These are phyloP conservation scores for Seladonia tumulorum DNA, from an alignment of 2,888 invertebrate genomes.

Conservation along the genomic window DNA sequence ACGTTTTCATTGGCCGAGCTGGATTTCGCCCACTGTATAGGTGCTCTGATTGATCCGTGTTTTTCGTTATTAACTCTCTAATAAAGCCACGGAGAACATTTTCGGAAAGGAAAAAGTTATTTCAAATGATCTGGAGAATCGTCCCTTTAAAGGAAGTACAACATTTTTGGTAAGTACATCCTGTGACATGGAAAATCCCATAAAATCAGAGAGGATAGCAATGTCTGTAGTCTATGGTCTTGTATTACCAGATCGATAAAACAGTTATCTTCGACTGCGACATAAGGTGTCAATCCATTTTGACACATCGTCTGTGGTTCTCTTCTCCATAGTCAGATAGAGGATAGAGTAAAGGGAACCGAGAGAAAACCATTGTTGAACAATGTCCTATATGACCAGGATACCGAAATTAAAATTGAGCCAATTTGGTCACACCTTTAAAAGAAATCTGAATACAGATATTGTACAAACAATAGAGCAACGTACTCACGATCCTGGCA, in stretches of 20 bases:
- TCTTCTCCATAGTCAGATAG: not conserved
- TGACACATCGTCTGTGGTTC: not conserved
- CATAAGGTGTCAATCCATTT: not conserved
- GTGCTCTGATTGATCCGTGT: no score
- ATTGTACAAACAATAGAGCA: conserved; percentile 11
- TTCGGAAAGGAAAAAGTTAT: no score
- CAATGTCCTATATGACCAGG: conserved; percentile 2
- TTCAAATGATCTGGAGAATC: no score
- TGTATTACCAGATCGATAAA: not conserved
- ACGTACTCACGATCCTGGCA: not conserved
- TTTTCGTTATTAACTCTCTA: no score
- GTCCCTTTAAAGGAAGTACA: no score
- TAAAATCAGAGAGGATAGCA: no score
- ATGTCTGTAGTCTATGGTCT: no score
- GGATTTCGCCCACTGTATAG: no score
- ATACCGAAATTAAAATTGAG: not conserved
- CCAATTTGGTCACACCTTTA: conserved; percentile 34
- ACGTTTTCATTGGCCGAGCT: no score
- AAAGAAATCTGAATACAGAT: not conserved
- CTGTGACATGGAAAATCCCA: no score
- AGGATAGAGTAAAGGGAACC: not conserved
- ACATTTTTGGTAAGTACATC: no score
- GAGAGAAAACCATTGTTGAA: not conserved
- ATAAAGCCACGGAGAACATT: no score
- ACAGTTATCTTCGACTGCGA: not conserved